Conservation (phyloP, 2,797 vertebrate genomes). For the Tamandua tetradactyla region DNA sequence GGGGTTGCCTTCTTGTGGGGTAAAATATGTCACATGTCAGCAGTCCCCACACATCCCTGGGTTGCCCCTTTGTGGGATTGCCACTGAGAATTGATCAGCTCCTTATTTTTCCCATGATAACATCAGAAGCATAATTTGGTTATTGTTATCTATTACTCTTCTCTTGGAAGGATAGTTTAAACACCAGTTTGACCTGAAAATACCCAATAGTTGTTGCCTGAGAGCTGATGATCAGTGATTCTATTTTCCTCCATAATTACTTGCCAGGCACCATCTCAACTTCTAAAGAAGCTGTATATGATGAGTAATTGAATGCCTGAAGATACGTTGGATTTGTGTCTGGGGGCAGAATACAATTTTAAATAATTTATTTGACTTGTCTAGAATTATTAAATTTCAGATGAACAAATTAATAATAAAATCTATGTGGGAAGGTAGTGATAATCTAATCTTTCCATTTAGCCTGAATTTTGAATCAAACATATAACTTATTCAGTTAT, state of each 20-base stretch:
- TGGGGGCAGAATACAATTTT: conserved; percentile 56
- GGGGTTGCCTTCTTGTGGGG: conserved; percentile 11
- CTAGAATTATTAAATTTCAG: conserved; percentile 74
- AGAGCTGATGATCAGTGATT: conserved; percentile 5
- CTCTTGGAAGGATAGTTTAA: conserved; percentile 9
- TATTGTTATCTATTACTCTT: conserved; percentile 49
- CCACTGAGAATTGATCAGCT: conserved; percentile 36
- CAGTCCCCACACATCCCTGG: neutral
- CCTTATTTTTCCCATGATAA: conserved; percentile 19
- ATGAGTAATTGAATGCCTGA: conserved; percentile 52
- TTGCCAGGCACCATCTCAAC: neutral
- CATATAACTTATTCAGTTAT: conserved; percentile 67
- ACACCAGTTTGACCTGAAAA: conserved; percentile 29
- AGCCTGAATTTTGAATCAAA: conserved; percentile 72
- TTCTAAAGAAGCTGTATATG: conserved; percentile 39
- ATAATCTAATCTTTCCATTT: conserved; percentile 68
- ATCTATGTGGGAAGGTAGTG: conserved; percentile 49
- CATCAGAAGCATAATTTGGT: conserved; percentile 4
- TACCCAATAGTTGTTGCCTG: neutral
- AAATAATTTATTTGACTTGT: conserved; percentile 75
- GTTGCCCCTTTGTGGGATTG: conserved; percentile 26
- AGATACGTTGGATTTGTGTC: conserved; percentile 59
- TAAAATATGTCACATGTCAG: conserved; percentile 42
- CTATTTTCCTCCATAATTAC: neutral
- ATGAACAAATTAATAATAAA: conserved; percentile 78